Base-by-base conservation (phyloP, 2,888 invertebrate genomes). In the Luffia ferchaultella region DNA sequence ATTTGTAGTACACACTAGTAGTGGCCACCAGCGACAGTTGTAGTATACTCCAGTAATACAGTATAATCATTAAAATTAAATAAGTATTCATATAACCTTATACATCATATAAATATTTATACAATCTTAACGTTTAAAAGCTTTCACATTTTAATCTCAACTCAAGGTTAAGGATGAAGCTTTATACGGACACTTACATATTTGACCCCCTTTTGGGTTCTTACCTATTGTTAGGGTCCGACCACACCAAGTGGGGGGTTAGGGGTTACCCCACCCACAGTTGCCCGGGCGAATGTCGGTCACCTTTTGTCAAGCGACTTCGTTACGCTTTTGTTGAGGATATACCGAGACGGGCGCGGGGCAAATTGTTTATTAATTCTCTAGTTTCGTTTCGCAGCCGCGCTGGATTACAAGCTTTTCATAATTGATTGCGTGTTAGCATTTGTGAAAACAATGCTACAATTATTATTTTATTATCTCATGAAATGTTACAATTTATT, bases 221-320 rank as follows among this genome's bases (percentile, higher is more conserved):
- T 30, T 30, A 3, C 12, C 30, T 12, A 12, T 30, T 12, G 5
- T 7, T 30, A n/a, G n/a, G 3, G 30, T 30, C 5, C 30, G 30
- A 30, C 30, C 30, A 30, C 30, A 12, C 30, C 30, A 30, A 30
- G 30, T 30, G 30, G 30, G 30, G 30, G 30, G 30, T 7, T 30
- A 12, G 5, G 3, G 5, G 5, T 12, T 12, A 12, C 30, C 30
- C 12, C 30, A 30, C 30, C 30, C 30, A 3, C 12, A 12, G 30
- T 30, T 12, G 30, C 5, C 30, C 30, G 30, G 30, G 30, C 30
- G 30, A 30, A 30, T 51, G 19, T 51, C 48, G 48, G 51, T 19
- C 51, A 51, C 42, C 51, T 49, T 41, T 49, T 49, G 49, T 49
- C 20, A 18, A n/a, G 19, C 43, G 41, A 41, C 45, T 48, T 51